Evolutionary conservation across 2,113 vertebrate genomes (phyloP).

Genomic region (Caloenas nicobarica): DNA sequence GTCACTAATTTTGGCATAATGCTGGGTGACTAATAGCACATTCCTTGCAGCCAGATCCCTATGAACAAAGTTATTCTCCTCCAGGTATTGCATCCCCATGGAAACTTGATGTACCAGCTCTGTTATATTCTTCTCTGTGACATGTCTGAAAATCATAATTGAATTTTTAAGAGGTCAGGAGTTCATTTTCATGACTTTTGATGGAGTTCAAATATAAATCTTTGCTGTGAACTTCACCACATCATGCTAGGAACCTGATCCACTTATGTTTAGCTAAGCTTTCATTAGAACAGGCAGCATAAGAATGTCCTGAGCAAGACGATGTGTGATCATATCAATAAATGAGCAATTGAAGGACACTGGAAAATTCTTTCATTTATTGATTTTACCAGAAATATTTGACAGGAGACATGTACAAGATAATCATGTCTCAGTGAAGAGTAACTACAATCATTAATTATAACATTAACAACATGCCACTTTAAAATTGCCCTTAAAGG

Average conservation of each 20-base stretch:
- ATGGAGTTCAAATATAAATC: not conserved
- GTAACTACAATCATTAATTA: not conserved
- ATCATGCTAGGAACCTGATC: not conserved
- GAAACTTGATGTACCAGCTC: constrained; percentile 96
- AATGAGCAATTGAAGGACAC: not conserved
- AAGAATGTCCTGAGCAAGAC: not conserved
- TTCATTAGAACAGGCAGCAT: not conserved
- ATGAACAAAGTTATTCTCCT: constrained; percentile 95
- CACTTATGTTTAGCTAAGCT: not conserved
- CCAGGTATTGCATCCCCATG: constrained; percentile 98
- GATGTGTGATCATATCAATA: not conserved
- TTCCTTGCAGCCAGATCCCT: constrained; percentile 96
- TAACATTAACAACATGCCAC: not conserved
- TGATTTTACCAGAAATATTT: not conserved
- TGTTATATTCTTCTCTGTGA: constrained; percentile 88
- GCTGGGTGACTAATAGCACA: constrained; percentile 93
- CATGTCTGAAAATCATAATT: constrained; percentile 76
- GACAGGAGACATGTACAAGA: not conserved
- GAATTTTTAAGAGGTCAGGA: not conserved
- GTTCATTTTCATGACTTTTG: constrained; percentile 8
- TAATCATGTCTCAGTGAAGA: not conserved
- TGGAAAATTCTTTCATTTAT: not conserved
- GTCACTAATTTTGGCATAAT: constrained; percentile 99
- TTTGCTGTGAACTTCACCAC: not conserved
- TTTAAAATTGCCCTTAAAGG: not conserved